Base-by-base conservation (phyloP, 2,888 invertebrate genomes). In the Drosophila buzzatii region DNA sequence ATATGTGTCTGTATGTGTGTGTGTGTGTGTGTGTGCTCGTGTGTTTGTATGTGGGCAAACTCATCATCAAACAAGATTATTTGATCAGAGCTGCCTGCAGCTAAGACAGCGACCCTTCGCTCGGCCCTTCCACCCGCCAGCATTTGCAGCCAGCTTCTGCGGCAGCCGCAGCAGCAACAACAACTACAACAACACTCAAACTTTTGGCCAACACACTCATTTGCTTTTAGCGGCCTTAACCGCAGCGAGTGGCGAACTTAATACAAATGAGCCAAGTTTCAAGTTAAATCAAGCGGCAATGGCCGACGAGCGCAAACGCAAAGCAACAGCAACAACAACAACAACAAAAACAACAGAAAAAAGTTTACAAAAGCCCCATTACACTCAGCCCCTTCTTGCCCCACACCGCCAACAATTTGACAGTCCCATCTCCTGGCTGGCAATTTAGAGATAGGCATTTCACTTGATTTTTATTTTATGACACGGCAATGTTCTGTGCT, bases 11-110 rank as follows among this genome's bases (percentile, higher is more conserved):
- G 52, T 65, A 51, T 67, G 52, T 52, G 51, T 51, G 53, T 55
- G 55, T 55, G 45, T 12, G 35, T 47, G 55, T 52, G 66, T 61
- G 45, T 57, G 64, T 69, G 62, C 70, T 49, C 62, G 41, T 67
- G 63, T 73, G 59, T 73, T 66, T 74, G 66, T 81, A 61, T 75
- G 78, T 71, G 72, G 80, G 73, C 44, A 85, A 85, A 89, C 88
- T 85, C 88, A 90, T 85, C 85, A 82, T 85, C 86, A 88, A 86
- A 86, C 85, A 81, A 90, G 90, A 86, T 86, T 90, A 86, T 90
- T 86, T 90, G 90, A 90, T 90, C 86, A 80, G 81, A 71, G 76
- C 62, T 78, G 77, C 80, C 72, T 65, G 71, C 63, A 74, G 79
- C 73, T 56, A 73, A 73, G 63, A 67, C 85, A 81, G 72, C 69